Base-by-base conservation (phyloP, 2,888 invertebrate species). In the Brachynemurus nebulosus region DNA sequence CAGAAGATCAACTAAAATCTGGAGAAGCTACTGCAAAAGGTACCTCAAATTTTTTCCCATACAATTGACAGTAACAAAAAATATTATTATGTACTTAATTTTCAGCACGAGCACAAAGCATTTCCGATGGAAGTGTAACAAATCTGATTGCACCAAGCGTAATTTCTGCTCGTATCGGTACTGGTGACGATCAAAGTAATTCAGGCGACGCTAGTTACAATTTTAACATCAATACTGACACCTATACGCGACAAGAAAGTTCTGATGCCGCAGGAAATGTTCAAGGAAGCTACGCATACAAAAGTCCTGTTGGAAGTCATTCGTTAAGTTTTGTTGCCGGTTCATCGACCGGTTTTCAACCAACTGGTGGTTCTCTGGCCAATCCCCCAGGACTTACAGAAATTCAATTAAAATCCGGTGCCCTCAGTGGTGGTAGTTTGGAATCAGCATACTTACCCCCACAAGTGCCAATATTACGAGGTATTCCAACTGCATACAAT, bases 331-430 rank as follows among this genome's bases (percentile, higher is more conserved):
- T 52, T 41, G 45, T 50, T 16, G 54, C 55, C 14, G 55, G 55
- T 8, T 48, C 53, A 5, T 46, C 45, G 8, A 55, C 47, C 9
- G 55, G 55, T 9, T 55, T 53, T 41, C 42, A 51, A 4, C 52
- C 53, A 12, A 47, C 40, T 19, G 52, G 54, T 8, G 55, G 53
- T 36, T 54, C 53, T 42, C 47, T 57, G 17, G 50, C 54, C 5
- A 17, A 20, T 9, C 42, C 48, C 16, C 46, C 46, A 12, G 48
- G 48, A 33, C 19, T 46, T 20, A 30, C 35, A 19, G 46, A 44
- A 34, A 21, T n/a, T 6, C 44, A 44, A 38, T 19, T 44, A 3
- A 44, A 37, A 18, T 37, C 37, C 2, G 42, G 42, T 35, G 34
- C 40, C 17, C 25, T 25, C 14, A 14, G 19, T n/a, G 37, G 37